A percentile compares a stretch with the other conserved stretches of the same genome.
Evolutionary conservation across 2,888 invertebrate genomes (phyloP).

Genomic region (Leptinotarsa juncta): DNA sequence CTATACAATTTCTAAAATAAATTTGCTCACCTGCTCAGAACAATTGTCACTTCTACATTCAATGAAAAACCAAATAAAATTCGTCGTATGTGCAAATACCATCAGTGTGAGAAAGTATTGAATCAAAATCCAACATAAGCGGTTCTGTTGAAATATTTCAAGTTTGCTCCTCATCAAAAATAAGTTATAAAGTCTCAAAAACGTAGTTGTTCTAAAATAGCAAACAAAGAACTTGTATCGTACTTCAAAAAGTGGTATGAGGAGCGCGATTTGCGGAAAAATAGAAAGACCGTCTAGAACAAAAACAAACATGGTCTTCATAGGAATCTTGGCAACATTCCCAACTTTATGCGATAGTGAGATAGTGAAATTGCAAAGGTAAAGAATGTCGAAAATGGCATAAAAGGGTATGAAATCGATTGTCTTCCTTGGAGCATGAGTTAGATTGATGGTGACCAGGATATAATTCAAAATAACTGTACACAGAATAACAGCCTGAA

Average conservation of each 20-base stretch:
- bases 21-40: constrained; percentile 26
- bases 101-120: constrained; percentile 67
- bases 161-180: constrained; percentile 64
- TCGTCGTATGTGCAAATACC: constrained; percentile 67
- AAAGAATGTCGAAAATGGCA: constrained; percentile 39
- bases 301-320: constrained; percentile 21
- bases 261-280: constrained; percentile 27
- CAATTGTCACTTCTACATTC: constrained; percentile 59
- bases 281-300: constrained; percentile 40
- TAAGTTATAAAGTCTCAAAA: constrained; percentile 66
- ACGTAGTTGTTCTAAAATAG: constrained; percentile 62
- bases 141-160: constrained; percentile 68
- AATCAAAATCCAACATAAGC: constrained; percentile 68
- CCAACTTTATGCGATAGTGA: constrained; percentile 36
- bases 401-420: constrained; percentile 28
- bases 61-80: constrained; percentile 68
- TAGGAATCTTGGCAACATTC: constrained; percentile 25
- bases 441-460: constrained; percentile 31
- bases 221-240: constrained; percentile 31
- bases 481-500: constrained; percentile 34
- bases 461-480: constrained; percentile 33
- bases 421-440: constrained; percentile 17
- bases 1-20: not conserved
- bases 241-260: constrained; percentile 25
- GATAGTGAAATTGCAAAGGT: constrained; percentile 37